Percentiles rank a stretch among this genome's conserved stretches.
Evolutionary conservation across 2,888 invertebrate species (phyloP).

Genomic region (Spodoptera picta): DNA sequence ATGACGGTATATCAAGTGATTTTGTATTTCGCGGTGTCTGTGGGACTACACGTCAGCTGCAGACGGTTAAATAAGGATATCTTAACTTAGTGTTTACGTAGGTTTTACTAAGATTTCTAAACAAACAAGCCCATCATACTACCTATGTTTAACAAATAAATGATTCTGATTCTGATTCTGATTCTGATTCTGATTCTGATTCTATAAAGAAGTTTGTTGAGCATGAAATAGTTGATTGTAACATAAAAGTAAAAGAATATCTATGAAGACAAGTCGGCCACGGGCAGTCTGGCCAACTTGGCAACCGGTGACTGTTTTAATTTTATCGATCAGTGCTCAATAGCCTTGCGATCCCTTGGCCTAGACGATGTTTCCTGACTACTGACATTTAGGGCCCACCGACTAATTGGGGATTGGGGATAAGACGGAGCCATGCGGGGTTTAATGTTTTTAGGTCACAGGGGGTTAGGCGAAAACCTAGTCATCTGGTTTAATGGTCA

Average conservation of each 20-base stretch:
- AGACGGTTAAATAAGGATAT: no score
- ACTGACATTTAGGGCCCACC: conserved; percentile 18
- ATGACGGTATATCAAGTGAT: no score
- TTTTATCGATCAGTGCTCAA: conserved; percentile 76
- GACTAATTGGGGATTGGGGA: conserved; percentile 6
- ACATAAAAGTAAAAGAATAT: conserved; percentile 40
- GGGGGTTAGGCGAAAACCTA: conserved; percentile 5
- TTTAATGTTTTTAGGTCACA: conserved; percentile 27
- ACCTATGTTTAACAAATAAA: no score
- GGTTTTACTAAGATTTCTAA: background rate
- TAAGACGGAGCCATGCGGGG: conserved; percentile 5
- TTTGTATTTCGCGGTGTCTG: no score
- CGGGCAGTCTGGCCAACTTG: conserved; percentile 82
- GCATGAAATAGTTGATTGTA: conserved; percentile 23
- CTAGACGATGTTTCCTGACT: conserved; percentile 59
- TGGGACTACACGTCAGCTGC: no score
- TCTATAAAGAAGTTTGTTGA: background rate
- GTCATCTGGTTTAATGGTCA: background rate
- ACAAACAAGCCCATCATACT: background rate
- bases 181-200: no score
- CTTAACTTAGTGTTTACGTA: no score
- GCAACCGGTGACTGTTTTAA: conserved; percentile 76
- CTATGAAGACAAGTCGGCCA: conserved; percentile 66
- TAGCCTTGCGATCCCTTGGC: conserved; percentile 63
- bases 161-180: no score